Base-by-base conservation (phyloP, 1,140 invertebrate species). In the Mamestra configurata region DNA sequence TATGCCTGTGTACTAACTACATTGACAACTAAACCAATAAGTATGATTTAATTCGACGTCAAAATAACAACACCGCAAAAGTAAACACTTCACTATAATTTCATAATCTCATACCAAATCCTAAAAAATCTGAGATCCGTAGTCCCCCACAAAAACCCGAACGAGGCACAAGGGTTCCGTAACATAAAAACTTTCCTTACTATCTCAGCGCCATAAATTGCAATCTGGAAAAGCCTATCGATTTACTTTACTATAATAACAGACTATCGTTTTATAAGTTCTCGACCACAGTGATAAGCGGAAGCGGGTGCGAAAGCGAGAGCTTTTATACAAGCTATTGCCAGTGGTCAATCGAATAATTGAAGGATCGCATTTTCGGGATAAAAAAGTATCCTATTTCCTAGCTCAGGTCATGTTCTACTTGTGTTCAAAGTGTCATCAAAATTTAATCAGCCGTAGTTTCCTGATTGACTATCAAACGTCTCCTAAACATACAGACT, bases 191-290 rank as follows among this genome's bases (percentile, higher is more conserved):
- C 37, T 20, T 51, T n/a, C 68, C 46, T 27, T 27, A 31, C 68
- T 71, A 71, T 71, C 68, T 71, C 10, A 53, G 37, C 68, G n/a
- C 27, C 46, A 53, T 71, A 71, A 71, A 71, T 71, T 51, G 68
- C 46, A 51, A 71, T 71, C 68, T 71, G 13, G 13, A 53, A 51
- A 51, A 53, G 15, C 46, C 68, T 43, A 51, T 51, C 68, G 68
- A 71, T 71, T 71, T 31, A 71, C 37, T 51, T 27, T 7, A 31
- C 40, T 51, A 31, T 71, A 71, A 71, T 71, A 70, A 51, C 35
- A 13, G 37, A 13, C 43, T 15, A 22, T 68, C 10, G 37, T 22
- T 35, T 1, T 13, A 66, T 20, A 22, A 18, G 1, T 6, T 2
- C 10, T 10, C 18, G 18, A 8, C 4, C 18, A 55, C 2, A 22